phyloP scores from a whole-genome alignment of 2,113 vertebrate genomes.

The Myotis brandtii region DNA sequence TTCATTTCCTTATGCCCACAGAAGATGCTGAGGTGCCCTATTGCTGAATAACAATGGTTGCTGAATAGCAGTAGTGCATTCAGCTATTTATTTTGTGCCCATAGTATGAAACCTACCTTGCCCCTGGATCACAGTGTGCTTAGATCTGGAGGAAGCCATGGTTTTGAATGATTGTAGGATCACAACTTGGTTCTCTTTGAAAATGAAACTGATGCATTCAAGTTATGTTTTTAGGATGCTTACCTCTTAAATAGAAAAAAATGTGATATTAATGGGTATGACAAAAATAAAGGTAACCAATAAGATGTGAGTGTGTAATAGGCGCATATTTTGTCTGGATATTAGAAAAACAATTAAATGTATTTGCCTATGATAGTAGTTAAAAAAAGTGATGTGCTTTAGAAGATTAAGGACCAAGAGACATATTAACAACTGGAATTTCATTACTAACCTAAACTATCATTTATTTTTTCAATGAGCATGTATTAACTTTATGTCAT shows the following conservation, averaged over 20 bases:
- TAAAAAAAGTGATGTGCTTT: not conserved
- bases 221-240: not conserved
- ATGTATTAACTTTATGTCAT: not conserved
- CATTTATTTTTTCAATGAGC: not conserved
- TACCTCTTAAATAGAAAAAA: not conserved
- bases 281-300: not conserved
- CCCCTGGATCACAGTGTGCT: not conserved
- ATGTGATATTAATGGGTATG: not conserved
- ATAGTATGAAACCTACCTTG: not conserved
- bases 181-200: not conserved
- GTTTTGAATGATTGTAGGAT: not conserved
- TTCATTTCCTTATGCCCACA: not conserved
- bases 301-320: not conserved
- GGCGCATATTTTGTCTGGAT: not conserved
- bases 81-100: not conserved
- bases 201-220: not conserved
- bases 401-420: constrained; percentile 3
- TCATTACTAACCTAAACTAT: constrained; percentile 13
- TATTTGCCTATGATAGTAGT: not conserved
- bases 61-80: not conserved
- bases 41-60: not conserved
- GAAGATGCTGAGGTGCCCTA: not conserved
- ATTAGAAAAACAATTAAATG: constrained; percentile 32
- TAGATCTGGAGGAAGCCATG: not conserved
- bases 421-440: not conserved